Conservation (phyloP, 2,113 vertebrate genomes). For the Eolophus roseicapilla region DNA sequence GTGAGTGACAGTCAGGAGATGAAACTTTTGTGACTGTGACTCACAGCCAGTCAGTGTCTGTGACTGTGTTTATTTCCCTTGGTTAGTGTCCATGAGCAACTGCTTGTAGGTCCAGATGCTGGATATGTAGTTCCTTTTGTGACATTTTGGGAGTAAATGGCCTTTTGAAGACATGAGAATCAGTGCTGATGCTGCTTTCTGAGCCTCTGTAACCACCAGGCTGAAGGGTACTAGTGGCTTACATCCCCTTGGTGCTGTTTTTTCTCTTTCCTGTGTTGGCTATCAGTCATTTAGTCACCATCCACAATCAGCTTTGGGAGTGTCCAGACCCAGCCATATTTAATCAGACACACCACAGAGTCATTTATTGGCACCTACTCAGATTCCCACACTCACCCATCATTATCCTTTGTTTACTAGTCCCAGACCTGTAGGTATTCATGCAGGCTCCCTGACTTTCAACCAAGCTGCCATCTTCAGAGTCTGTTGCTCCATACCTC, state of each 20-base stretch:
- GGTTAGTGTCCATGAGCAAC: background rate
- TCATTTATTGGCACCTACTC: background rate
- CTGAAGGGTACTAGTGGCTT: background rate
- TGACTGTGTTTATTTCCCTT: background rate
- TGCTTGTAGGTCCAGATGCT: background rate
- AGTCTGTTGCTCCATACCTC: background rate
- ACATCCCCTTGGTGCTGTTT: background rate
- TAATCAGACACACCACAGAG: background rate
- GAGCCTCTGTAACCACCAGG: background rate
- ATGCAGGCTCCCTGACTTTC: background rate
- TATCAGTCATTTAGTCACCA: background rate
- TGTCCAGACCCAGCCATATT: background rate
- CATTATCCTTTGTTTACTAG: background rate
- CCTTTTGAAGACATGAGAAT: background rate
- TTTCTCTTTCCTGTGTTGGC: background rate
- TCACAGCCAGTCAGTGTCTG: background rate
- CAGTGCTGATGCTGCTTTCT: background rate
- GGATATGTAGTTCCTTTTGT: background rate
- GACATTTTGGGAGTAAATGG: background rate
- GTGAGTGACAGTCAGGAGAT: background rate
- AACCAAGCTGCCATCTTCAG: background rate
- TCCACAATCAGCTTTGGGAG: background rate
- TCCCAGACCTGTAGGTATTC: background rate
- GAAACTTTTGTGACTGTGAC: background rate
- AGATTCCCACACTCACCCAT: background rate